phyloP scores from a whole-genome alignment of 2,113 vertebrate species.

The Daphoenositta chrysoptera region DNA sequence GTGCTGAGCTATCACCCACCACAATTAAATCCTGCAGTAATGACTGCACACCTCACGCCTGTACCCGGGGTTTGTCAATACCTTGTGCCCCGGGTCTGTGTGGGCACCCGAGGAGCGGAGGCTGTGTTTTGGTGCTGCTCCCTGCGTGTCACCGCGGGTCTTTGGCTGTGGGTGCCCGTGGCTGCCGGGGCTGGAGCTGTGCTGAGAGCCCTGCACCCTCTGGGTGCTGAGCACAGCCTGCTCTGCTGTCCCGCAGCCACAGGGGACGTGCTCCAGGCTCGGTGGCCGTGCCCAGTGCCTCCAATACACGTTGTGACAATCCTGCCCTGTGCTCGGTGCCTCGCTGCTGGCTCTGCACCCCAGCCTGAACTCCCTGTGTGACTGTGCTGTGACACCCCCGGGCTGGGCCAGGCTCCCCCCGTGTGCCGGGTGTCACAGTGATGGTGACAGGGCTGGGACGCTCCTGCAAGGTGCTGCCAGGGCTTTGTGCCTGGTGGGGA shows the following conservation, averaged over 20 bases:
- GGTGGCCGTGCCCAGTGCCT: neutral
- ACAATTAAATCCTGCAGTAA: neutral
- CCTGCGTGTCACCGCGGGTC: rapidly evolving
- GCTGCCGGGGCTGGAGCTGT: neutral
- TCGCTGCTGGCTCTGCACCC: no score
- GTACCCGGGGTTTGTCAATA: neutral
- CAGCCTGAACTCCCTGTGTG: no score
- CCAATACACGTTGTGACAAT: neutral
- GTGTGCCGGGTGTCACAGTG: neutral
- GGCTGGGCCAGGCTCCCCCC: neutral
- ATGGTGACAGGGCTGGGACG: neutral
- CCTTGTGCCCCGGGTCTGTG: rapidly evolving
- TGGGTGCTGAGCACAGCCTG: neutral
- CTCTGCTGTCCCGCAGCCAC: neutral
- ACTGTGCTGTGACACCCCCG: no score
- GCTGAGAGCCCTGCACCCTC: neutral
- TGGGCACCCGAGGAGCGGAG: neutral
- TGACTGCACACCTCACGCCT: neutral
- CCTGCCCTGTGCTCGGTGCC: neutral
- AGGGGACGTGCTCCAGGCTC: neutral
- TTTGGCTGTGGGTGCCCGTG: neutral
- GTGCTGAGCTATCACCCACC: neutral
- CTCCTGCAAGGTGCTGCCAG: neutral
- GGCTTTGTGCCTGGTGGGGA: neutral
- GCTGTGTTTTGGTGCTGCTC: rapidly evolving